Evolutionary conservation across 1,140 invertebrate species (phyloP), one percentile per base, ranked within the genome.

Genomic region (Myzus persicae): DNA sequence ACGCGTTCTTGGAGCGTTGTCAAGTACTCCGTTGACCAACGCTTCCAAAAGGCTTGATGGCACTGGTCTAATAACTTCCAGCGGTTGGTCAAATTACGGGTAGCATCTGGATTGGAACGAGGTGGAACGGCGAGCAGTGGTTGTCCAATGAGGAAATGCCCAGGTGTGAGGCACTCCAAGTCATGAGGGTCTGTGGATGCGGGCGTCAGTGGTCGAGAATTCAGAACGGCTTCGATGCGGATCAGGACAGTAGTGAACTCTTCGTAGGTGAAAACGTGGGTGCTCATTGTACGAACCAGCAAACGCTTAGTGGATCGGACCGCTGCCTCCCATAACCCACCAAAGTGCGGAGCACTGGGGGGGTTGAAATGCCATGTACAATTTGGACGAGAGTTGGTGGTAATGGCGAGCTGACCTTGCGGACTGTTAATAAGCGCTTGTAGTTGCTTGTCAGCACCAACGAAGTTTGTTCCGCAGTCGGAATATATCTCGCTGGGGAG

Each of bases 31-130:
- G 42, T 44, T 44, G 42, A 14, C 54, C 93, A n/a, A 87, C 93
- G 20, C 22, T 82, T 84, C 94, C 94, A 94, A 85, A 94, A 94
- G 14, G 46, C 2, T 94, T 84, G n/a, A 95, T 95, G 92, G 95
- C 96, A 22, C 95, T 94, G 93, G 95, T 96, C 24, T 95, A 9
- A 38, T 94, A 94, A 92, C 94, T 94, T 95, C 18, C 95, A 94
- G 1, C 94, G 36, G 40, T 96, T 94, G 0, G 95, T 36, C 38
- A 85, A 40, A 9, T 85, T 85, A 7, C 11, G 9, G 40, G 11
- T 7, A 18, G 20, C n/a, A 11, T 85, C 38, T 9, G 38, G 38
- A 18, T 11, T 24, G 18, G 38, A 40, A 2, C 24, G 26, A 51
- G 8, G 42, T 14, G 51, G 51, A 20, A 51, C 51, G 51, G 51